Evolutionary conservation across 1,140 invertebrate genomes (phyloP).

Genomic region (Hylaeus volcanicus): DNA sequence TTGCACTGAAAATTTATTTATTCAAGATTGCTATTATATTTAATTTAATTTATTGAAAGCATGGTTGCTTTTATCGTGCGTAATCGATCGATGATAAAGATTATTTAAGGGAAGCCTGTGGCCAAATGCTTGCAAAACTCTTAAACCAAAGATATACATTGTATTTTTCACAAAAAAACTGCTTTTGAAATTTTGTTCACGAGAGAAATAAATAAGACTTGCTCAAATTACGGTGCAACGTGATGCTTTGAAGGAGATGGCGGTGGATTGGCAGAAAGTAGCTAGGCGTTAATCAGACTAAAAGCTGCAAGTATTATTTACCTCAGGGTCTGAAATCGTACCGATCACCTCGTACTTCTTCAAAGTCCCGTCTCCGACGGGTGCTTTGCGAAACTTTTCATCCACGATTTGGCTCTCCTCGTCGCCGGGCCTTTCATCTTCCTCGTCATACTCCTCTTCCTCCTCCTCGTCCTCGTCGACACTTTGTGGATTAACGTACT

Average conservation of each 20-base stretch:
- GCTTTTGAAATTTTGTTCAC: too few relatives aligned
- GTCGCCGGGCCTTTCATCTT: slow-evolving; percentile 12
- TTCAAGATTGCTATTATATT: too few relatives aligned
- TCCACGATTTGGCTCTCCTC: neutral
- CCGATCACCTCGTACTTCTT: slow-evolving; percentile 67
- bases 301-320: slow-evolving; percentile 34
- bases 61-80: too few relatives aligned
- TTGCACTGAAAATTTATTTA: too few relatives aligned
- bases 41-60: too few relatives aligned
- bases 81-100: too few relatives aligned
- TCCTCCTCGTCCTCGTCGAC: neutral
- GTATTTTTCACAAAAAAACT: too few relatives aligned
- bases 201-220: neutral
- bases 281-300: slow-evolving; percentile 38
- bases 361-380: neutral
- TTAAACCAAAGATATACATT: too few relatives aligned
- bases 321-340: slow-evolving; percentile 58
- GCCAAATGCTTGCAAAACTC: too few relatives aligned
- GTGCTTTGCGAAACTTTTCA: neutral
- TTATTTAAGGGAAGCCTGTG: too few relatives aligned
- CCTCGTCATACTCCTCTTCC: slow-evolving; percentile 26
- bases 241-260: neutral
- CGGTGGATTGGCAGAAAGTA: neutral
- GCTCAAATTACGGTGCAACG: neutral
- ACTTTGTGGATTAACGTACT: slow-evolving; percentile 52